These are phyloP conservation scores for Zophobas atratus DNA, from an alignment of 1,140 invertebrate species.

Conservation along the genomic window DNA sequence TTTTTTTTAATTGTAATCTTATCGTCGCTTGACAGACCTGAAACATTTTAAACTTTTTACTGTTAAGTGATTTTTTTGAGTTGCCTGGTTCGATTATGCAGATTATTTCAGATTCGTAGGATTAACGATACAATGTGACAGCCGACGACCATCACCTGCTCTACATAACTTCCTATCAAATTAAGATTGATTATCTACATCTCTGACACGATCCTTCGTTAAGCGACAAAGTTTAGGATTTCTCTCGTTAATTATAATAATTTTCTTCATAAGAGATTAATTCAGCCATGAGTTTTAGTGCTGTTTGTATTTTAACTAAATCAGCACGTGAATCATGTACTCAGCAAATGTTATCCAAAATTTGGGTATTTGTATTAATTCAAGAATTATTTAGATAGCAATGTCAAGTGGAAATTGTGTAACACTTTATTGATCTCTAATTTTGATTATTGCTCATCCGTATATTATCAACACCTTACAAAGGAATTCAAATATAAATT, in stretches of 20 bases:
- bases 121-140: constrained; percentile 38
- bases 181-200: constrained; percentile 29
- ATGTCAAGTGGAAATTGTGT: too few species aligned
- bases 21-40: constrained; percentile 21
- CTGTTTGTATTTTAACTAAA: neutral
- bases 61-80: constrained; percentile 40
- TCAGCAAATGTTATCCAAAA: neutral
- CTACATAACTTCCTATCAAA: constrained; percentile 26
- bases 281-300: too few species aligned
- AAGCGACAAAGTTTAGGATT: neutral
- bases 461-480: too few species aligned
- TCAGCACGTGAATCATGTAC: neutral
- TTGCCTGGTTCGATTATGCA: constrained; percentile 44
- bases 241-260: constrained; percentile 8
- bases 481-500: too few species aligned
- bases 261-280: neutral
- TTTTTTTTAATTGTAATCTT: constrained; percentile 35
- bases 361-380: too few species aligned
- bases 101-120: constrained; percentile 39
- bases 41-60: constrained; percentile 45
- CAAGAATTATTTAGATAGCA: too few species aligned
- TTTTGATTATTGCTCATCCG: too few species aligned
- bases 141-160: constrained; percentile 44
- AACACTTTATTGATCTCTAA: too few species aligned
- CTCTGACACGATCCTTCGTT: constrained; percentile 3